These are phyloP conservation scores for Erpetoichthys calabaricus DNA, from an alignment of 2,797 vertebrate genomes.

Conservation along the genomic window DNA sequence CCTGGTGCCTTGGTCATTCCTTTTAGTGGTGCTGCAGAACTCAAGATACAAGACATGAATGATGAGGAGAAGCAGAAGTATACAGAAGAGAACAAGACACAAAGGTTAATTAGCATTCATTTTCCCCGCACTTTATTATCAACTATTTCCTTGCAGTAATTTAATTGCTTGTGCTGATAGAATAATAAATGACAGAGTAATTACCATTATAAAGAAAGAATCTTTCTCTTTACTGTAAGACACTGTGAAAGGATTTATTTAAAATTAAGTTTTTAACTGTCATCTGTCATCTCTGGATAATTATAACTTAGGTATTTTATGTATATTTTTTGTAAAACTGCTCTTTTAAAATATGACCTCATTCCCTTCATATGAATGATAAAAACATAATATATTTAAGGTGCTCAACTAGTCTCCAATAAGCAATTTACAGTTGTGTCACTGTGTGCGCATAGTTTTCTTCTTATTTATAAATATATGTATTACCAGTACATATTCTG, in stretches of 20 bases:
- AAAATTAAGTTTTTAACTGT: constrained; percentile 99
- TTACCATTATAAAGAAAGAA: constrained; percentile 99
- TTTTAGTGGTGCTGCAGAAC: constrained; percentile 84
- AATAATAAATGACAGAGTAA: constrained; percentile 99
- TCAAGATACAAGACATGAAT: constrained; percentile 75
- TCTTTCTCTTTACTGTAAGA: constrained; percentile 98
- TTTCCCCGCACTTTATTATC: constrained; percentile 98
- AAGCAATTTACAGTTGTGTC: no score
- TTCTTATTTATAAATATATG: no score
- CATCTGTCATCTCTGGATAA: constrained; percentile 99
- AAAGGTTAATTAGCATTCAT: constrained; percentile 99
- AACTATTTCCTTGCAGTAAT: constrained; percentile 98
- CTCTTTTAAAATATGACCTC: constrained; percentile 17
- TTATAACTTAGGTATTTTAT: constrained; percentile 98
- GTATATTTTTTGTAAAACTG: constrained; percentile 76
- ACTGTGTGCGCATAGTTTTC: no score
- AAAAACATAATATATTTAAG: constrained; percentile 49
- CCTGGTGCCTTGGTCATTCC: constrained; percentile 84
- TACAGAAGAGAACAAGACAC: constrained; percentile 87
- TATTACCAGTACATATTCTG: no score
- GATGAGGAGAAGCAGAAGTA: constrained; percentile 81
- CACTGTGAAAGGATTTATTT: constrained; percentile 99
- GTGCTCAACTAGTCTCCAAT: constrained; percentile 50
- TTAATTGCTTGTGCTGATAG: constrained; percentile 99
- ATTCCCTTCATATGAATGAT: constrained; percentile 17